These are phyloP conservation scores for Netelia inedita DNA, from an alignment of 2,888 invertebrate genomes.

Conservation along the genomic window DNA sequence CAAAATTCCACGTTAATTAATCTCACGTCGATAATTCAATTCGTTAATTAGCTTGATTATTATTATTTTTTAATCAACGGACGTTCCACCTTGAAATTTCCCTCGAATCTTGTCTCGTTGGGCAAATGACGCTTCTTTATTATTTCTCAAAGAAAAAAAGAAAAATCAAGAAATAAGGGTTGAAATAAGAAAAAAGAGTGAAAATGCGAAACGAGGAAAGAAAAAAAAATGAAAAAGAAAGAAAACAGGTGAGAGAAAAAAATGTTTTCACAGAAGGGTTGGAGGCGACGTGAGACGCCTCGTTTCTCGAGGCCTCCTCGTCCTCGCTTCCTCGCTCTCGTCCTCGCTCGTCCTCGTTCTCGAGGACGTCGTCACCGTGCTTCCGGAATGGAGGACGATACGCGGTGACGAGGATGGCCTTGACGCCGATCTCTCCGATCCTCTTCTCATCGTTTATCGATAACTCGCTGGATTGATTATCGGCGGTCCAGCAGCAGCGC, in stretches of 20 bases:
- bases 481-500: constrained; percentile 28
- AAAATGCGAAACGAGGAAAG: background rate
- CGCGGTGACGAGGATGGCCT: constrained; percentile 61
- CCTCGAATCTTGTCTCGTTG: background rate
- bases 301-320: constrained; percentile 51
- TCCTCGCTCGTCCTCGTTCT: constrained; percentile 65
- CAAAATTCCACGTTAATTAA: too few species aligned
- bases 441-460: constrained; percentile 64
- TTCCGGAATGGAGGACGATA: constrained; percentile 56
- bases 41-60: too few species aligned
- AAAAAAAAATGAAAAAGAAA: background rate
- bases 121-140: too few species aligned
- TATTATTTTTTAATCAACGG: too few species aligned
- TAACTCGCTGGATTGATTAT: constrained; percentile 23
- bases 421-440: constrained; percentile 59
- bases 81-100: background rate
- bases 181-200: background rate
- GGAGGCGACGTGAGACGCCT: constrained; percentile 27
- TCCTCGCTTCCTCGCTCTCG: constrained; percentile 69
- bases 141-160: too few species aligned
- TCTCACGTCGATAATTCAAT: too few species aligned
- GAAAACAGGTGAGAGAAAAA: background rate
- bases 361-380: constrained; percentile 63
- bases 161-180: too few species aligned
- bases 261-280: constrained; percentile 31